Evolutionary conservation across 2,888 invertebrate species (phyloP).

Genomic region (Meteorus cinctellus): DNA sequence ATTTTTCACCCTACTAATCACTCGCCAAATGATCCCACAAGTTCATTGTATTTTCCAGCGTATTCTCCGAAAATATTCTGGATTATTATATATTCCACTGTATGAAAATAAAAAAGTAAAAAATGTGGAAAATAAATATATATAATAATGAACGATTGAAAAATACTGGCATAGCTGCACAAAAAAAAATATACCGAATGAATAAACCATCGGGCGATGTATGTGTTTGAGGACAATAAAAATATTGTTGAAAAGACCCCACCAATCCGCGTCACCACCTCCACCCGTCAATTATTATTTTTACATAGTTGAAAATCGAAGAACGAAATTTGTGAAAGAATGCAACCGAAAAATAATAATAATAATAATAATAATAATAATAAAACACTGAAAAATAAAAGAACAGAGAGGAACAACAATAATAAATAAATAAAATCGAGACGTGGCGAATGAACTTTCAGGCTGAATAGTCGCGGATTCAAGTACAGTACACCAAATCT

Average conservation of each 20-base stretch:
- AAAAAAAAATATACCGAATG: not conserved
- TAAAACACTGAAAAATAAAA: conserved; percentile 7
- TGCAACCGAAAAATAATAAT: not conserved
- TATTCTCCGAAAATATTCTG: not conserved
- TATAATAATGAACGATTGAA: conserved; percentile 2
- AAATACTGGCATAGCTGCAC: not conserved
- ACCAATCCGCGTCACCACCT: not conserved
- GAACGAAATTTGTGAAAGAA: conserved; percentile 8
- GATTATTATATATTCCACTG: not conserved
- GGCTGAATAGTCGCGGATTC: conserved; percentile 21
- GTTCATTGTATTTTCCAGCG: not conserved
- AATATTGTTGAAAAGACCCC: conserved; percentile 8
- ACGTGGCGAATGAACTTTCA: conserved; percentile 16
- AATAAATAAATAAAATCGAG: conserved; percentile 9
- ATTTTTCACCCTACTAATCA: conserved; percentile 6
- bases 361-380: not conserved
- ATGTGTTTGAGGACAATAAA: conserved; percentile 4
- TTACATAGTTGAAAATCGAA: conserved; percentile 3
- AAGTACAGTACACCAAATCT: conserved; percentile 1
- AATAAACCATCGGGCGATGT: not conserved
- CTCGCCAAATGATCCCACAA: not conserved
- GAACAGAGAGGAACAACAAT: conserved; percentile 26
- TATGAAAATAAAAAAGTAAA: not conserved
- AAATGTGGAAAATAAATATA: not conserved
- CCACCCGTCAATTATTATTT: conserved; percentile 25